Conservation (phyloP, 2,797 vertebrate genomes). For the Hemitrygon akajei region DNA sequence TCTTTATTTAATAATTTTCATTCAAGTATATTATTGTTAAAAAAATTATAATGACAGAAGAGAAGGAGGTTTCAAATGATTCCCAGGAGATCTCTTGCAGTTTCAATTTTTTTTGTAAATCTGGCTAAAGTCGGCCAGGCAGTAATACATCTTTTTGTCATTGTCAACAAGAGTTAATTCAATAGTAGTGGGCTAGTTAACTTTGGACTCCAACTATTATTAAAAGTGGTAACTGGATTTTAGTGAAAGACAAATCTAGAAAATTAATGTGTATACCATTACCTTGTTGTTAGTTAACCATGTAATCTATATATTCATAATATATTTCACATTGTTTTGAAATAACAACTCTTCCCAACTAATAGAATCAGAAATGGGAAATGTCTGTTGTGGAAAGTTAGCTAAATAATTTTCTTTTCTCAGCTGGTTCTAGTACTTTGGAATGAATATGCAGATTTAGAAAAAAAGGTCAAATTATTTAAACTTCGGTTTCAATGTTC, state of each 20-base stretch:
- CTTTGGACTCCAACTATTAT: not conserved
- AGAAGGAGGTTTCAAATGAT: not conserved
- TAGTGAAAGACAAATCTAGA: not conserved
- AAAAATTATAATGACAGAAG: not conserved
- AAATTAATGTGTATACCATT: not conserved
- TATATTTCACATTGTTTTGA: not conserved
- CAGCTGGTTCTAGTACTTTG: not conserved
- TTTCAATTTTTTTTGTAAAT: not conserved
- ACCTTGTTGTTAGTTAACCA: not conserved
- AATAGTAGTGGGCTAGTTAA: not conserved
- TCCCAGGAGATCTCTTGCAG: not conserved
- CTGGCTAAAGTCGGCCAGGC: not conserved
- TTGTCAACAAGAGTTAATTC: conserved; percentile 1
- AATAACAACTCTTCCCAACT: not conserved
- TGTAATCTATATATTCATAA: no score
- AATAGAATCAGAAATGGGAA: not conserved
- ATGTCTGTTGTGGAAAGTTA: not conserved
- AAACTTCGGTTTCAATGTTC: conserved; percentile 34
- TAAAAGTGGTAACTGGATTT: not conserved
- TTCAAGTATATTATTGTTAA: not conserved
- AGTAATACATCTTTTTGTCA: not conserved
- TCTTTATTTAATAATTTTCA: not conserved
- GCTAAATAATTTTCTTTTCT: conserved; percentile 23
- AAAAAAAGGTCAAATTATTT: conserved; percentile 6
- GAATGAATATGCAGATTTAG: not conserved